These are phyloP conservation scores for Sinodicranocentrus sp. DNA, from an alignment of 2,888 invertebrate species.

Conservation along the genomic window DNA sequence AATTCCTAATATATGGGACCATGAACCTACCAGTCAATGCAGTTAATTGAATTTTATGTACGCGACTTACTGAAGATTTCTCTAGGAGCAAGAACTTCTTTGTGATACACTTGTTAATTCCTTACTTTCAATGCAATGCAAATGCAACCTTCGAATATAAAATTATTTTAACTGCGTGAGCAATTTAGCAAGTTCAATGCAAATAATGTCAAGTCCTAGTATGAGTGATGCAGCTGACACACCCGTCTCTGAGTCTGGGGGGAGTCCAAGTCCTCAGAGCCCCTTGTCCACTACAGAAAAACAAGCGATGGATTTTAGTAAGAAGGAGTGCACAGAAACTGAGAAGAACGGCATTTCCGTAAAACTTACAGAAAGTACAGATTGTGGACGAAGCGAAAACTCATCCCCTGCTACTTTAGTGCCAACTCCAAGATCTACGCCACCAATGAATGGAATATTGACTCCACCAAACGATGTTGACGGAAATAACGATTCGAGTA, in stretches of 20 bases:
- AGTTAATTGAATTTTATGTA: neutral
- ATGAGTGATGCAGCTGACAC: conserved; percentile 69
- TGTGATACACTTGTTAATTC: neutral
- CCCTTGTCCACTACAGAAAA: conserved; percentile 35
- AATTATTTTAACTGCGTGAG: conserved; percentile 4
- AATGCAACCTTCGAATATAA: conserved; percentile 1
- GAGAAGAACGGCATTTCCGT: conserved; percentile 35
- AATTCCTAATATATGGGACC: conserved; percentile 49
- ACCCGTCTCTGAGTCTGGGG: conserved; percentile 62
- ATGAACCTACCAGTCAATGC: conserved; percentile 55
- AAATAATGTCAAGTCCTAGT: conserved; percentile 67
- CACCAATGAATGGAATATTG: conserved; percentile 68
- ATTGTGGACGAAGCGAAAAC: conserved; percentile 48
- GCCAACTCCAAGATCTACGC: conserved; percentile 67
- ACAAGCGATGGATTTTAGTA: conserved; percentile 57
- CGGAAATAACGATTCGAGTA: conserved; percentile 38
- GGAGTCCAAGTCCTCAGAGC: conserved; percentile 63
- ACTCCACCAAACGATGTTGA: conserved; percentile 68
- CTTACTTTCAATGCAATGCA: conserved; percentile 27
- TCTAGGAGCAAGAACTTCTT: neutral
- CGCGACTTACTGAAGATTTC: neutral
- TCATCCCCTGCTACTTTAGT: conserved; percentile 66
- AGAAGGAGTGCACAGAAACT: conserved; percentile 35
- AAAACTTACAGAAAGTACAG: conserved; percentile 28
- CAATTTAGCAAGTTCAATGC: conserved; percentile 46